phyloP scores from a whole-genome alignment of 2,888 invertebrate species.

The Xestoiulus laeticollis region DNA sequence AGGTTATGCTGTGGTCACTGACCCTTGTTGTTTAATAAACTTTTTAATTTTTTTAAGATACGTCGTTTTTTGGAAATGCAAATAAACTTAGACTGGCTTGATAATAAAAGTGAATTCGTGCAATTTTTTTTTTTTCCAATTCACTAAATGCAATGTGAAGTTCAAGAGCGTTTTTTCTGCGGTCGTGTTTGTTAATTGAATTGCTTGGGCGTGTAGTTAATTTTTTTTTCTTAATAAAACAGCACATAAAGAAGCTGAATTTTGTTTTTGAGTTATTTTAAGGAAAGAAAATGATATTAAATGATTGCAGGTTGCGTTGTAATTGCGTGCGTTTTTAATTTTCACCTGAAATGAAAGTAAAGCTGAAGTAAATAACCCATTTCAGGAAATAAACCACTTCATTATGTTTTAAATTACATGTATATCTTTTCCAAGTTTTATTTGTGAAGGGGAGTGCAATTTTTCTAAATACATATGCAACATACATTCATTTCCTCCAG shows the following conservation, averaged over 20 bases:
- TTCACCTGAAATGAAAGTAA: not conserved
- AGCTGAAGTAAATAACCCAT: not conserved
- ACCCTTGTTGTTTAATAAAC: not conserved
- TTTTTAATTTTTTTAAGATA: not conserved
- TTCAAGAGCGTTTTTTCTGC: not conserved
- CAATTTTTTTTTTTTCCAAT: not conserved
- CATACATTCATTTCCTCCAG: not conserved
- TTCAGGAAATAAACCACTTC: not conserved
- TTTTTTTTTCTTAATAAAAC: not conserved
- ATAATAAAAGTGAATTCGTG: not conserved
- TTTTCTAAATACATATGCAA: not conserved
- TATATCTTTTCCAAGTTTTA: not conserved
- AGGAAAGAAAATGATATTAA: not conserved
- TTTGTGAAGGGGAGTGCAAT: not conserved
- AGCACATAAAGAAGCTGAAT: not conserved
- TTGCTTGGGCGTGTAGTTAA: not conserved
- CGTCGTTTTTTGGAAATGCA: conserved; percentile 7
- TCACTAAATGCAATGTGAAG: not conserved
- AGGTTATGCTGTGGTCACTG: not conserved
- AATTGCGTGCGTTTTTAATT: conserved; percentile 3
- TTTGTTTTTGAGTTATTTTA: not conserved
- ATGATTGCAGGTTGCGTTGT: not conserved
- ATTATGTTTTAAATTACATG: not conserved
- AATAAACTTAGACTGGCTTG: not conserved
- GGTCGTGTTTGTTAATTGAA: conserved; percentile 29